Evolutionary conservation across 2,888 invertebrate genomes (phyloP).

Genomic region (Drosophila limbata): DNA sequence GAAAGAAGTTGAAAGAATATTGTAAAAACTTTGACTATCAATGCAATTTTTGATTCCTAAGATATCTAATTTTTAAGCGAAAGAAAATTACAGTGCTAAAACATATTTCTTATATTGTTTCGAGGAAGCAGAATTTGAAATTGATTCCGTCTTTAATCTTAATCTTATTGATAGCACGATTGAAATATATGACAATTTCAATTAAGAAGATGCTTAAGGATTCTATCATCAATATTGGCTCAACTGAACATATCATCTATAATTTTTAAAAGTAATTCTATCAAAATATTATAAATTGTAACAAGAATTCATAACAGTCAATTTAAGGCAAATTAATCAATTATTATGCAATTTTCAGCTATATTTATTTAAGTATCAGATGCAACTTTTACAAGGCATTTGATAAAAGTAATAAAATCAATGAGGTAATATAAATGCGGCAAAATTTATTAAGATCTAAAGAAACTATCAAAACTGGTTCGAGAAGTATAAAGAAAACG

Average conservation of each 20-base stretch:
- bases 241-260: no score
- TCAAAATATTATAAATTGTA: background rate
- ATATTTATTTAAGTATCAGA: constrained; percentile 1
- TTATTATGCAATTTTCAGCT: constrained; percentile 6
- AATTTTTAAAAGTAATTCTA: no score
- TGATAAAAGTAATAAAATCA: constrained; percentile 6
- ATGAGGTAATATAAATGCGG: constrained; percentile 6
- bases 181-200: background rate
- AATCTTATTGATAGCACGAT: background rate
- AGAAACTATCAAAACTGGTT: constrained; percentile 20
- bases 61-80: no score
- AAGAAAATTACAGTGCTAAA: no score
- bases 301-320: background rate
- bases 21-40: background rate
- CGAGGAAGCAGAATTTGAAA: no score
- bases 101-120: no score
- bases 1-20: background rate
- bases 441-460: constrained; percentile 3
- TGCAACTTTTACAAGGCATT: constrained; percentile 1
- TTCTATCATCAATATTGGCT: no score
- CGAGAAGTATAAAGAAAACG: background rate
- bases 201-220: no score
- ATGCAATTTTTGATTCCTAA: background rate
- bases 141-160: background rate
- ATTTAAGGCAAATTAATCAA: constrained; percentile 4